Conservation (phyloP, 2,888 invertebrate species). For the Drosophila phalerata region DNA sequence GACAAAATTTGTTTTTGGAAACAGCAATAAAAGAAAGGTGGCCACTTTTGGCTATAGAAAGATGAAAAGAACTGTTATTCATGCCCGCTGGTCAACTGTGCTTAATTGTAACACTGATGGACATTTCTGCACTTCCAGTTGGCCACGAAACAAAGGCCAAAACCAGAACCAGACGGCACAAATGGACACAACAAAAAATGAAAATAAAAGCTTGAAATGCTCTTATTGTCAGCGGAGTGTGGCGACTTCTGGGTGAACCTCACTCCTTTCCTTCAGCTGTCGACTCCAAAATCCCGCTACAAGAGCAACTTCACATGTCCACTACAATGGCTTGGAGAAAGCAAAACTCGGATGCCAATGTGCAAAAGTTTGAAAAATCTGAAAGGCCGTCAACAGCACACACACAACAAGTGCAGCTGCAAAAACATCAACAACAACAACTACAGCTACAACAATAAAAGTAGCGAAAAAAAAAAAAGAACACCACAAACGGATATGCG, state of each 20-base stretch:
- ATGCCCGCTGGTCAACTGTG: conserved; percentile 51
- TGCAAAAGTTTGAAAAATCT: conserved; percentile 74
- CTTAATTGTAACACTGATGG: conserved; percentile 60
- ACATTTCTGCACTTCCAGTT: conserved; percentile 51
- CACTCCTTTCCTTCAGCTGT: background rate
- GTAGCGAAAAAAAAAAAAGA: conserved; percentile 25
- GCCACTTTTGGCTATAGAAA: conserved; percentile 1
- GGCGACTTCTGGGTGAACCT: conserved; percentile 23
- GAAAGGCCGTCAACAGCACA: conserved; percentile 73
- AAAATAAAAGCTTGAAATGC: conserved; percentile 53
- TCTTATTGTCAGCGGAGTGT: conserved; percentile 59
- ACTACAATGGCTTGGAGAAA: conserved; percentile 55
- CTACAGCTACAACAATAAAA: conserved; percentile 4
- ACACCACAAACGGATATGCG: conserved; percentile 58
- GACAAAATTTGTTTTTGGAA: conserved; percentile 29
- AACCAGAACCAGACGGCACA: conserved; percentile 31
- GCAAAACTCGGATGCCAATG: conserved; percentile 70
- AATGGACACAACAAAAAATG: conserved; percentile 17
- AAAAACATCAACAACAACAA: conserved; percentile 13
- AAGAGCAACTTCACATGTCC: conserved; percentile 52
- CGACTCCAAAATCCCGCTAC: background rate
- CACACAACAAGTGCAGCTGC: conserved; percentile 40
- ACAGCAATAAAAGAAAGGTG: conserved; percentile 25
- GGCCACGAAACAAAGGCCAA: conserved; percentile 60
- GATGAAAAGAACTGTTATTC: conserved; percentile 36